phyloP scores from a whole-genome alignment of 2,797 vertebrate species.

The Neosilurus hyrtlii region DNA sequence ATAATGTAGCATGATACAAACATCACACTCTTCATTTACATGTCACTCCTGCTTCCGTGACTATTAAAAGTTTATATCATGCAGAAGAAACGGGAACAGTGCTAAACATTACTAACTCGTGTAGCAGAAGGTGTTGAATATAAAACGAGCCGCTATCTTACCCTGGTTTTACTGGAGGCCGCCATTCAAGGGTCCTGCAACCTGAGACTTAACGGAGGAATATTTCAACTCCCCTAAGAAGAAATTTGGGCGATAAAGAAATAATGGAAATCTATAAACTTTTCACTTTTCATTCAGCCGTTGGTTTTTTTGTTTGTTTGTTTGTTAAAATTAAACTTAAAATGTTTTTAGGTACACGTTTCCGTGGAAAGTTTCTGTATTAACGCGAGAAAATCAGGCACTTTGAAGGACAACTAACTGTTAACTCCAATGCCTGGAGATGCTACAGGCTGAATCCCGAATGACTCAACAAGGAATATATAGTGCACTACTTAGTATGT shows the following conservation, averaged over 20 bases:
- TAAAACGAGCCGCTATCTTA: conserved; percentile 40
- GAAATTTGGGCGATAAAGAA: background rate
- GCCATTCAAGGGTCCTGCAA: conserved; percentile 62
- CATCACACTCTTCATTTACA: background rate
- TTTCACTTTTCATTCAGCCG: no score
- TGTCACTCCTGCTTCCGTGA: background rate
- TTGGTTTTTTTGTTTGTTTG: background rate
- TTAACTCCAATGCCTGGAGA: background rate
- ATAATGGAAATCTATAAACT: no score
- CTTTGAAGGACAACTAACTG: conserved; percentile 32
- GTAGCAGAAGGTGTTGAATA: background rate
- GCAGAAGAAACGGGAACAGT: background rate
- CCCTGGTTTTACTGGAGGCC: conserved; percentile 54
- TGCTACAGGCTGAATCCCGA: conserved; percentile 6
- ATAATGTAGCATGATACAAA: background rate
- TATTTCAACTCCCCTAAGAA: background rate
- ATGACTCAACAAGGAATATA: background rate
- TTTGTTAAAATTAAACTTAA: no score
- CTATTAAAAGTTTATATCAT: background rate
- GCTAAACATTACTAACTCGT: background rate
- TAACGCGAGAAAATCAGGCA: conserved; percentile 40
- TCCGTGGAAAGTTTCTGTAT: background rate
- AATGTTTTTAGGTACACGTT: background rate
- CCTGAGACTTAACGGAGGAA: background rate
- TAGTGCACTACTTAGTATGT: background rate